Evolutionary conservation across 2,888 invertebrate genomes (phyloP), one percentile per base, ranked within the genome.

Genomic region (Leptinotarsa haldemani): DNA sequence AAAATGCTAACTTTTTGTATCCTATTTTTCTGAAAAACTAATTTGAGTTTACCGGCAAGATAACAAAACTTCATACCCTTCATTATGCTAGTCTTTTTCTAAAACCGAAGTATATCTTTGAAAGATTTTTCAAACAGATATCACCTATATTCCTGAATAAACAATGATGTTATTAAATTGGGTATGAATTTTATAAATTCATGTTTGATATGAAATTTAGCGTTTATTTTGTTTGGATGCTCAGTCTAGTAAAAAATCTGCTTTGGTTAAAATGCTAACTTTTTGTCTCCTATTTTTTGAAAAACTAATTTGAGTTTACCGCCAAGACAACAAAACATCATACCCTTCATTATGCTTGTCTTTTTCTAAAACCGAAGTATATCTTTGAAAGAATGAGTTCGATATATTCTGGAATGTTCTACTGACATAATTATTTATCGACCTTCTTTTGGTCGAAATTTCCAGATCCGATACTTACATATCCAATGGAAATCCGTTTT

Each of bases 391-490:
- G 68, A 68, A 56, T 20, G 53, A 68, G 56, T 56, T 56, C 56
- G 68, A 56, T 56, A 56, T 20, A 68, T 68, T 68, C 74, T 74
- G 73, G 78, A 78, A 78, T 64, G 58, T 78, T 78, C 78, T 72
- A 78, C 77, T 76, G 76, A 46, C 52, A 74, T 61, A 69, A 53
- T 65, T 40, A 56, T 68, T 64, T 67, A 25, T 22, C 52, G 22
- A 73, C 52, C 47, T 70, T 65, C 20, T 48, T 76, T 77, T 77
- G 77, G 77, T 65, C 68, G 22, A 61, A 61, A 61, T 61, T 61
- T 61, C 61, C 40, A 40, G 61, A 61, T 61, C 40, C 5, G n/a
- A n/a, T 61, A 4, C 12, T 40, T 4, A 9, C 16, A n/a, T 4
- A 40, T 61, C 61, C 61, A 61, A 61, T 61, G 30, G 4, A 40